A percentile compares a stretch with the other conserved stretches of the same genome.
These are phyloP conservation scores for Morinoia aosen DNA, from an alignment of 2,888 invertebrate genomes.

Conservation along the genomic window DNA sequence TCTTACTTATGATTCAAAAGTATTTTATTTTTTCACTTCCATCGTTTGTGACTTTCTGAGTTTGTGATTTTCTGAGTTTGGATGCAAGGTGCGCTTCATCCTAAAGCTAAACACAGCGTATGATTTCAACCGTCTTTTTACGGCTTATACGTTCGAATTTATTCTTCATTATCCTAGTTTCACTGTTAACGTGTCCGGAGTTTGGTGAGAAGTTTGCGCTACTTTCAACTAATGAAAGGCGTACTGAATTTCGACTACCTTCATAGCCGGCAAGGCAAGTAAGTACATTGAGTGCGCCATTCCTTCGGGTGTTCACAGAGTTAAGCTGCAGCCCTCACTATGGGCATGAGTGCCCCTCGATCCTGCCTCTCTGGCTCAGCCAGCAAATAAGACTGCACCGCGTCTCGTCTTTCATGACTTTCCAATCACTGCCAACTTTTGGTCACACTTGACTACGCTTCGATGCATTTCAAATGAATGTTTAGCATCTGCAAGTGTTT, in stretches of 20 bases:
- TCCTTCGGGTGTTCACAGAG: background rate
- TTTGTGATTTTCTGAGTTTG: no score
- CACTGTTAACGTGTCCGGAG: background rate
- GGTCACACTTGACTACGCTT: slow-evolving; percentile 20
- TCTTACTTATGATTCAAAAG: no score
- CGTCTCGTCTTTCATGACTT: slow-evolving; percentile 12
- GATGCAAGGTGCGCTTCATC: no score
- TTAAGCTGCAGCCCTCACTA: background rate
- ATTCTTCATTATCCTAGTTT: background rate
- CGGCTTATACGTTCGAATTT: background rate
- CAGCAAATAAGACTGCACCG: background rate
- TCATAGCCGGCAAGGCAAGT: background rate
- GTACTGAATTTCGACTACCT: background rate
- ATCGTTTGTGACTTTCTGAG: no score
- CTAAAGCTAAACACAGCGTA: no score
- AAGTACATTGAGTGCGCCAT: background rate
- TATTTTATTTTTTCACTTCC: no score
- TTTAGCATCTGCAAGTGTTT: background rate
- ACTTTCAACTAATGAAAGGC: background rate
- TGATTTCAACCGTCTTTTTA: no score
- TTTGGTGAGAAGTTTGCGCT: background rate
- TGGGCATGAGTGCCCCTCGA: background rate
- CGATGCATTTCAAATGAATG: background rate
- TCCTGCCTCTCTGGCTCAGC: background rate
- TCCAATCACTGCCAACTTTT: background rate